Conservation (phyloP, 1,140 invertebrate species). For the Coptotermes formosanus region DNA sequence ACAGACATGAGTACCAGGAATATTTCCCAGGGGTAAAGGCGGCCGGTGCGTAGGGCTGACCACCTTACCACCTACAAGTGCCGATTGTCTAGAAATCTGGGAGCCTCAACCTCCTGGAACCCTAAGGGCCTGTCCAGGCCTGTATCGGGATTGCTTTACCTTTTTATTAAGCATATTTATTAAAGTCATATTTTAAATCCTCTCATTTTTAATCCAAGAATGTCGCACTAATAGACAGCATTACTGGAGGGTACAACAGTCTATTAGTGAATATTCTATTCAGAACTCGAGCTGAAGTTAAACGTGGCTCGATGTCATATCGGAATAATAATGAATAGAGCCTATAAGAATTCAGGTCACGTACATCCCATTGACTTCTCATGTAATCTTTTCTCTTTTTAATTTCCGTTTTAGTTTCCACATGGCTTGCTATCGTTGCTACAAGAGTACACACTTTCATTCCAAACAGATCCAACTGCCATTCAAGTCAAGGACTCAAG, state of each 20-base stretch:
- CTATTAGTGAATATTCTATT: background rate
- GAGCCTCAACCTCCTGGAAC: too few relatives aligned
- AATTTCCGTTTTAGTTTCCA: slow-evolving; percentile 13
- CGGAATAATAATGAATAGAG: background rate
- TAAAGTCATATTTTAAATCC: background rate
- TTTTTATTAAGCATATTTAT: too few relatives aligned
- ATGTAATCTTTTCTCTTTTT: slow-evolving; percentile 14
- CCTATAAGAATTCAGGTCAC: background rate
- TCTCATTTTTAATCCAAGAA: background rate
- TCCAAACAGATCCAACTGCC: background rate
- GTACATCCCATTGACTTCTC: background rate
- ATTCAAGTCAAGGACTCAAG: background rate
- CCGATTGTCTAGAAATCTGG: too few relatives aligned
- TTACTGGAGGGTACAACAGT: background rate
- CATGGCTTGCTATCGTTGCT: background rate
- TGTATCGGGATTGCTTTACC: too few relatives aligned
- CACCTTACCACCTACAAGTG: too few relatives aligned
- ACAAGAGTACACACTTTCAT: background rate
- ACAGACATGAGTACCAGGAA: too few relatives aligned
- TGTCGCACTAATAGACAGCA: background rate
- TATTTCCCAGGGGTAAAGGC: too few relatives aligned
- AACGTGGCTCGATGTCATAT: background rate
- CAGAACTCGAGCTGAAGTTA: background rate
- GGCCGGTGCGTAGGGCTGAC: too few relatives aligned
- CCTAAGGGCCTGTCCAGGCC: too few relatives aligned